These are phyloP conservation scores for Peucedramus taeniatus DNA, from an alignment of 2,113 vertebrate genomes.

Conservation along the genomic window DNA sequence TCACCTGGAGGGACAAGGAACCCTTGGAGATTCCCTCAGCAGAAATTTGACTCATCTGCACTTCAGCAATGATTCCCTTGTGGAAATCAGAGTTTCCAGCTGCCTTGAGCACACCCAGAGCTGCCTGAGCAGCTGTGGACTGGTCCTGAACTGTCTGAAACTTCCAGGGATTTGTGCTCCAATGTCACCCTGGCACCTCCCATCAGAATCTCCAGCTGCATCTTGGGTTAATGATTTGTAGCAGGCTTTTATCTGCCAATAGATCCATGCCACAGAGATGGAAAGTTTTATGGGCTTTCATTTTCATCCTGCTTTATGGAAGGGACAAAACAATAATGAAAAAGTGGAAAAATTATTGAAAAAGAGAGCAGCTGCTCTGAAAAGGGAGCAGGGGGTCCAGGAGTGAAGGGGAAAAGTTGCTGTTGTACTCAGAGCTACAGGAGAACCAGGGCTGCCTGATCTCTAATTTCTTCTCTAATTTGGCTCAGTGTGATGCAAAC, in stretches of 20 bases:
- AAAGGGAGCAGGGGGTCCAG: not conserved
- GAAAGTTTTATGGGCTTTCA: conserved; percentile 21
- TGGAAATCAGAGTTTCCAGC: not conserved
- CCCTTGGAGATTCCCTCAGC: not conserved
- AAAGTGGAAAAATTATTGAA: conserved; percentile 15
- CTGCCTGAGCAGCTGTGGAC: not conserved
- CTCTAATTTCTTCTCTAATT: not conserved
- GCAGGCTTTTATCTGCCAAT: not conserved
- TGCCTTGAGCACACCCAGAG: not conserved
- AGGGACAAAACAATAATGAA: conserved; percentile 8
- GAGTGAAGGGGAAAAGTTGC: not conserved
- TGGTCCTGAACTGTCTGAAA: not conserved
- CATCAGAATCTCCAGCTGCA: not conserved
- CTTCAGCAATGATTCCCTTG: not conserved
- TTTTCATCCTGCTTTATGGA: conserved; percentile 4
- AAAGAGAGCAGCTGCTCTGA: not conserved
- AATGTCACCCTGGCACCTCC: not conserved
- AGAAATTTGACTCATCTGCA: not conserved
- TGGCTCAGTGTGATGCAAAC: not conserved
- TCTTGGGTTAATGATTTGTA: not conserved
- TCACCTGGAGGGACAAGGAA: not conserved
- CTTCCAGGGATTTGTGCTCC: not conserved
- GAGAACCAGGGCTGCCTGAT: not conserved
- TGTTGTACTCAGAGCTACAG: not conserved
- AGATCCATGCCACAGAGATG: not conserved